Conservation (phyloP, 2,797 vertebrate species). For the Phrynocephalus vlangalii region DNA sequence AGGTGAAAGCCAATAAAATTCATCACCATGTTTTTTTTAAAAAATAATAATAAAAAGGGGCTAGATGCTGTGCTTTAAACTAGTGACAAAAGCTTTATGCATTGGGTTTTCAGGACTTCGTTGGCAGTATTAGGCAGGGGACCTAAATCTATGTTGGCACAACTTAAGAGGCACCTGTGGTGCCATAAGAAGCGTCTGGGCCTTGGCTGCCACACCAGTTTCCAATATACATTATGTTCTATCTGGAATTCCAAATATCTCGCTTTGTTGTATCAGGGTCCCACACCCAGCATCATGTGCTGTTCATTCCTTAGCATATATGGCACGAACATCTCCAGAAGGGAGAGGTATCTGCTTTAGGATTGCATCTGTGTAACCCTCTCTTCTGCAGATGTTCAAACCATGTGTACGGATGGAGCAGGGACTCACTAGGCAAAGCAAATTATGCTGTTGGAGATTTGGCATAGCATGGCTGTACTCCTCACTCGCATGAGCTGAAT, state of each 20-base stretch:
- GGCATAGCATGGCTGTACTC: too few species aligned
- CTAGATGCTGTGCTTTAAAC: not conserved
- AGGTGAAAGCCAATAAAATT: conserved; percentile 24
- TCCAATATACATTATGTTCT: not conserved
- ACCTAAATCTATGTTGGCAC: not conserved
- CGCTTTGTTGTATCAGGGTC: not conserved
- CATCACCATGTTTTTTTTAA: conserved; percentile 9
- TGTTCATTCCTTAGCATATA: not conserved
- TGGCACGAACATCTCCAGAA: not conserved
- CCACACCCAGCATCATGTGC: not conserved
- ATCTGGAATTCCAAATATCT: not conserved
- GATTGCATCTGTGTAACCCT: too few species aligned
- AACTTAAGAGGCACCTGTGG: not conserved
- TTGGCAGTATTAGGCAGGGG: not conserved
- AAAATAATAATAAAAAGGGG: conserved; percentile 15
- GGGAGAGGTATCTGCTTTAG: too few species aligned
- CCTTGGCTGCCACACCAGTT: too few species aligned
- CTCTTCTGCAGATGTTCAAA: too few species aligned
- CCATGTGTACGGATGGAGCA: too few species aligned
- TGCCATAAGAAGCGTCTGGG: too few species aligned
- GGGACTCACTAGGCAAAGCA: too few species aligned
- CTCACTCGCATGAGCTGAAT: too few species aligned
- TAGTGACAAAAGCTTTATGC: not conserved
- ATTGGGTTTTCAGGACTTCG: not conserved
- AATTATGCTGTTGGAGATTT: too few species aligned